These are phyloP conservation scores for Euschistus heros DNA, from an alignment of 1,140 invertebrate species.

Conservation along the genomic window DNA sequence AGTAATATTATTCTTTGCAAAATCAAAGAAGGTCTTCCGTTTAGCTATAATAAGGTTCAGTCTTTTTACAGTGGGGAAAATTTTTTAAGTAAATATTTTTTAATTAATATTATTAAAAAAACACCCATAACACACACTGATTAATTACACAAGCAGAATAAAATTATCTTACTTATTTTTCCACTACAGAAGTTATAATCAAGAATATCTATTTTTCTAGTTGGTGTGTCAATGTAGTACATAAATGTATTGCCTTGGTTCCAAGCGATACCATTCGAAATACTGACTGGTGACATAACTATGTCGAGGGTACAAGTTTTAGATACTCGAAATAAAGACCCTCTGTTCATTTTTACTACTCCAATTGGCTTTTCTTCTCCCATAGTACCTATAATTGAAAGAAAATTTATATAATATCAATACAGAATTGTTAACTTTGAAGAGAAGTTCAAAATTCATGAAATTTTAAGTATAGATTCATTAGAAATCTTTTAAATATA, in stretches of 20 bases:
- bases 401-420: too few species aligned
- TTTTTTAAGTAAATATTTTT: too few species aligned
- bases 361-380: conserved; percentile 43
- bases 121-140: too few species aligned
- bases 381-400: conserved; percentile 52
- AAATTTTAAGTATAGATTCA: too few species aligned
- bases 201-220: conserved; percentile 53
- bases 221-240: conserved; percentile 66
- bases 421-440: too few species aligned
- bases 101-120: too few species aligned
- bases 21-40: conserved; percentile 37
- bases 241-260: conserved; percentile 52
- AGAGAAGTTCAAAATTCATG: too few species aligned
- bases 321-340: conserved; percentile 45
- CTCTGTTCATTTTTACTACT: conserved; percentile 42
- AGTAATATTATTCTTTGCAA: conserved; percentile 35
- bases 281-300: conserved; percentile 42
- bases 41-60: conserved; percentile 33
- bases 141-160: not conserved
- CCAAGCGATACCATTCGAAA: conserved; percentile 79
- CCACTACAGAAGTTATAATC: conserved; percentile 61
- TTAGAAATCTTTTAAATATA: too few species aligned
- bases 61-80: too few species aligned
- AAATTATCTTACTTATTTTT: conserved; percentile 47
- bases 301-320: conserved; percentile 35